Evolutionary conservation across 2,113 vertebrate genomes (phyloP).

Genomic region (Trematomus loennbergii): DNA sequence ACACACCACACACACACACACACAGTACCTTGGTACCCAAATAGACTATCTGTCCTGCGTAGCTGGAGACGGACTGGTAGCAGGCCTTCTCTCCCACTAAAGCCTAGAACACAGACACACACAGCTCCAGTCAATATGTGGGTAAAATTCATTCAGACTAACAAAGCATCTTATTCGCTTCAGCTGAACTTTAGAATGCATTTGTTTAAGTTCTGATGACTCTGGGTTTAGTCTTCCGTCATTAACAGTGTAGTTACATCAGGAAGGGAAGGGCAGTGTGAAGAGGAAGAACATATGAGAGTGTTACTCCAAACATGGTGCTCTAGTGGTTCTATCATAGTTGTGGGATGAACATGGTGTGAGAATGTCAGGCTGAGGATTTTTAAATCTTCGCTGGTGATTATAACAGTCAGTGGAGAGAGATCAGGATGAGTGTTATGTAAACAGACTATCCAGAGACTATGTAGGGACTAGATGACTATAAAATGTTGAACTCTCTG

Average conservation of each 20-base stretch:
- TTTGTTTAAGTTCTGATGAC: neutral
- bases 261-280: neutral
- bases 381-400: too few relatives aligned
- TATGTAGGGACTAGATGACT: neutral
- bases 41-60: slow-evolving; percentile 94
- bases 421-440: too few relatives aligned
- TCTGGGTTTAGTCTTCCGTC: neutral
- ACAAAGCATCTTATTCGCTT: neutral
- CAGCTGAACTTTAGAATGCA: neutral
- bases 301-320: neutral
- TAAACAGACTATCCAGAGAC: too few relatives aligned
- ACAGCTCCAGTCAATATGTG: neutral
- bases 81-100: slow-evolving; percentile 97
- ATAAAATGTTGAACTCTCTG: neutral
- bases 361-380: too few relatives aligned
- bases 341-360: too few relatives aligned
- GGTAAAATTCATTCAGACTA: neutral
- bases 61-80: slow-evolving; percentile 95
- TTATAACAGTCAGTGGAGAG: too few relatives aligned
- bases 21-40: slow-evolving; percentile 94
- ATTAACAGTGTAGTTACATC: neutral
- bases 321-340: neutral
- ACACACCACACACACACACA: too few relatives aligned
- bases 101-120: slow-evolving; percentile 83
- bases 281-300: neutral